Conservation (phyloP, 2,113 vertebrate species). For the Neopipo cinnamomea region DNA sequence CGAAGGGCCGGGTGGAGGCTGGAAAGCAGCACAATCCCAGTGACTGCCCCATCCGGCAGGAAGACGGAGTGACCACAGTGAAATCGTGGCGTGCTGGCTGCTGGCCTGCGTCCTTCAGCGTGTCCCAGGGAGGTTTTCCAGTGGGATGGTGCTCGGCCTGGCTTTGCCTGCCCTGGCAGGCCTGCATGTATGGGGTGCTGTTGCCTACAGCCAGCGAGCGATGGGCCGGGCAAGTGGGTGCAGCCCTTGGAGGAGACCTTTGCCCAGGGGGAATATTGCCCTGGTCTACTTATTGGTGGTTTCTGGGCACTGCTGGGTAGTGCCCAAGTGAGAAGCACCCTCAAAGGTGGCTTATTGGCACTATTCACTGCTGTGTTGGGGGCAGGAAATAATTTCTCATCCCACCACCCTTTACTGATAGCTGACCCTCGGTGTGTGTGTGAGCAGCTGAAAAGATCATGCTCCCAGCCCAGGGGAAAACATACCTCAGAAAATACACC, state of each 20-base stretch:
- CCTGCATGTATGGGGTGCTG: neutral
- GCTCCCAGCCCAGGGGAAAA: neutral
- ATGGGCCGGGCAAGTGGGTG: neutral
- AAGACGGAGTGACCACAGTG: neutral
- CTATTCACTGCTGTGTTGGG: neutral
- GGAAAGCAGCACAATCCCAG: neutral
- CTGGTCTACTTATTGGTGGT: neutral
- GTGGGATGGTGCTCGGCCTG: neutral
- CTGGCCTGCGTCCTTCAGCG: neutral
- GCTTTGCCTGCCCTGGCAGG: neutral
- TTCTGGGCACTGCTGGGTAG: neutral
- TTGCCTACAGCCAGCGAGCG: neutral
- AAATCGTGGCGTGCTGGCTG: rapidly evolving
- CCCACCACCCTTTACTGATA: neutral
- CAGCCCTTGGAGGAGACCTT: neutral
- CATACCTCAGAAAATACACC: neutral
- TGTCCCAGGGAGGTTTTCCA: neutral
- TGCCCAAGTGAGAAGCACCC: neutral
- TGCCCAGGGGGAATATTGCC: neutral
- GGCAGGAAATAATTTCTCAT: neutral
- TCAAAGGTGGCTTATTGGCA: neutral
- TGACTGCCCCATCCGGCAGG: neutral
- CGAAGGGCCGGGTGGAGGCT: rapidly evolving
- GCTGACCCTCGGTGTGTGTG: neutral
- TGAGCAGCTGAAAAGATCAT: neutral